Conservation (phyloP, 2,113 vertebrate species). For the Isichthys henryi region DNA sequence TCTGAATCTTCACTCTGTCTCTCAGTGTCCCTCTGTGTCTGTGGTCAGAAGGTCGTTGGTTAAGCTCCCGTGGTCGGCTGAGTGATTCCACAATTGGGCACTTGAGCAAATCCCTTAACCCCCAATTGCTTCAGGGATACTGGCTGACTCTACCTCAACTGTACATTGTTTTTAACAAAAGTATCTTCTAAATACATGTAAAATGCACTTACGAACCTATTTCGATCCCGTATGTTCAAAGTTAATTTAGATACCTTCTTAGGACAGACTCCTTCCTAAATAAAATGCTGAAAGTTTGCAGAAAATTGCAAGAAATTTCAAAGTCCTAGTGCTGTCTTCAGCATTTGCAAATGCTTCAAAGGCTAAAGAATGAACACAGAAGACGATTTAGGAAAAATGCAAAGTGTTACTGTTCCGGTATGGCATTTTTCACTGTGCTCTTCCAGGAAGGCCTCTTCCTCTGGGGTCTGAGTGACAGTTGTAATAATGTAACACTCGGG, state of each 20-base stretch:
- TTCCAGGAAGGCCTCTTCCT: constrained; percentile 6
- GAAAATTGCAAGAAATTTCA: background rate
- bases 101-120: background rate
- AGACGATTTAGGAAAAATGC: background rate
- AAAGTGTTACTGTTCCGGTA: background rate
- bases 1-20: background rate
- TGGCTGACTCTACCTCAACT: background rate
- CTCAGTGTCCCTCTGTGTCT: background rate
- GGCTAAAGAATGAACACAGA: background rate
- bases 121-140: background rate
- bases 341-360: background rate
- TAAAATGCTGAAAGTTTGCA: background rate
- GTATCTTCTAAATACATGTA: background rate
- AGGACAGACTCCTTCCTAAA: background rate
- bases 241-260: background rate
- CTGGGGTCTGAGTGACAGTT: constrained; percentile 16
- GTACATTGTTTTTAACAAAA: background rate
- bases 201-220: background rate
- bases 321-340: background rate
- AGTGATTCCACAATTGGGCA: background rate
- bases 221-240: background rate
- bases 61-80: background rate
- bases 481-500: constrained; percentile 15
- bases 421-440: constrained; percentile 10
- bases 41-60: background rate